Evolutionary conservation across 1,140 invertebrate species (phyloP), one percentile per base, ranked within the genome.

Genomic region (Hermetia illucens): DNA sequence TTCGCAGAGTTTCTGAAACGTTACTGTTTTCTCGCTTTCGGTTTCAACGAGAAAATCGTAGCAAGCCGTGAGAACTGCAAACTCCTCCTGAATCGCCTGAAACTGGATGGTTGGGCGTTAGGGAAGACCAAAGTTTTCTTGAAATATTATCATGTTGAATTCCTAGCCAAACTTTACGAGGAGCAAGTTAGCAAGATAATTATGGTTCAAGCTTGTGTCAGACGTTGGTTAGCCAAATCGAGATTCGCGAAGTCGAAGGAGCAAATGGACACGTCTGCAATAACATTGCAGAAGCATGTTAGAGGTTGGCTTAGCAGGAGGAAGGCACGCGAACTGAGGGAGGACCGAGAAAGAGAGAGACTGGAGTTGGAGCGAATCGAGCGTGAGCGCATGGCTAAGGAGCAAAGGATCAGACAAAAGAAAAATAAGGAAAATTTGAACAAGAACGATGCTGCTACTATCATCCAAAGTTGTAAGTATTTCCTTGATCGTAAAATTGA

Each of bases 111-210:
- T 24, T 88, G 79, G 78, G 81, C 81, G 9, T 61, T 88, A n/a
- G 83, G 83, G 16, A 82, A 80, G 50, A 79, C 80, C 0, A 88
- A 86, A 73, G 81, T 89, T 4, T 90, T 90, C 53, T 64, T 90
- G 0, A 87, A 87, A 50, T 88, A 88, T 54, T 88, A 87, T 50
- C 83, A 88, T 49, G 72, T 86, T 1, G 83, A 89, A 60, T 77
- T 81, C 42, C 61, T 90, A 2, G 74, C 82, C 0, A 77, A 81
- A 51, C 64, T 79, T 47, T 86, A 83, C 54, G 82, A 87, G 53
- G 72, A 80, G 41, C 69, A 78, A 53, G 69, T 79, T 41, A 67
- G 69, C 33, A 79, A 76, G 48, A 74, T 87, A 17, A 64, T 83
- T 2, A 55, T 76, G 40, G 72, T 82, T 0, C 83, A 87, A 61